A percentile compares a stretch with the other conserved stretches of the same genome.
phyloP scores from a whole-genome alignment of 1,140 invertebrate genomes.

The Lerema accius region DNA sequence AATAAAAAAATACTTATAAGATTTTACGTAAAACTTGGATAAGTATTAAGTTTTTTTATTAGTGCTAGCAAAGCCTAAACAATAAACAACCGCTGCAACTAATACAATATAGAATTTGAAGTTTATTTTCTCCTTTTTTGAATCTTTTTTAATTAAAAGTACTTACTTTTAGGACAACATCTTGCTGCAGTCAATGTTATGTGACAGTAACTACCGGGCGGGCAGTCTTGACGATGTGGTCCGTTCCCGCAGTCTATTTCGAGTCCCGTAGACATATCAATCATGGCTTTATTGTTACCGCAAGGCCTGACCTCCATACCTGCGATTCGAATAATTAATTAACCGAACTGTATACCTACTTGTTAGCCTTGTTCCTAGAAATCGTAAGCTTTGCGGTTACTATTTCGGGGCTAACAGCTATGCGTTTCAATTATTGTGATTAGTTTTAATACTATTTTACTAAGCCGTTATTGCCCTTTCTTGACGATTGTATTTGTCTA shows the following conservation, averaged over 20 bases:
- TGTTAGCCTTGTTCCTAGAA: slow-evolving; percentile 24
- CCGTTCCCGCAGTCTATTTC: slow-evolving; percentile 95
- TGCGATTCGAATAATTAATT: slow-evolving; percentile 54
- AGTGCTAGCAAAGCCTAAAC: no score
- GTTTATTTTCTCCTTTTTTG: no score
- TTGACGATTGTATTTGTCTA: no score
- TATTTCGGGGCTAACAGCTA: no score
- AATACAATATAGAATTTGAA: no score
- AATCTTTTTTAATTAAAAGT: slow-evolving; percentile 12
- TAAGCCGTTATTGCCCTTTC: no score
- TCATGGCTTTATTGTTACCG: slow-evolving; percentile 90
- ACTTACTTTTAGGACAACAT: slow-evolving; percentile 91
- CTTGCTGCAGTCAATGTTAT: slow-evolving; percentile 90
- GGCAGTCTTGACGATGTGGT: slow-evolving; percentile 90
- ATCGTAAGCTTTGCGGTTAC: slow-evolving; percentile 13
- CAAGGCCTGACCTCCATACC: slow-evolving; percentile 94
- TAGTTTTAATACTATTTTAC: no score
- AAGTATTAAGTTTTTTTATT: no score
- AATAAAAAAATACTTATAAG: no score
- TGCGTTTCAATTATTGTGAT: no score
- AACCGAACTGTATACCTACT: slow-evolving; percentile 13
- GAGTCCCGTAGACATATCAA: slow-evolving; percentile 86
- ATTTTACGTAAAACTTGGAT: no score
- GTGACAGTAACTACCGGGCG: slow-evolving; percentile 92
- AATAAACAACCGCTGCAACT: no score